phyloP scores from a whole-genome alignment of 2,888 invertebrate genomes.

The Criorhina ranunculi region DNA sequence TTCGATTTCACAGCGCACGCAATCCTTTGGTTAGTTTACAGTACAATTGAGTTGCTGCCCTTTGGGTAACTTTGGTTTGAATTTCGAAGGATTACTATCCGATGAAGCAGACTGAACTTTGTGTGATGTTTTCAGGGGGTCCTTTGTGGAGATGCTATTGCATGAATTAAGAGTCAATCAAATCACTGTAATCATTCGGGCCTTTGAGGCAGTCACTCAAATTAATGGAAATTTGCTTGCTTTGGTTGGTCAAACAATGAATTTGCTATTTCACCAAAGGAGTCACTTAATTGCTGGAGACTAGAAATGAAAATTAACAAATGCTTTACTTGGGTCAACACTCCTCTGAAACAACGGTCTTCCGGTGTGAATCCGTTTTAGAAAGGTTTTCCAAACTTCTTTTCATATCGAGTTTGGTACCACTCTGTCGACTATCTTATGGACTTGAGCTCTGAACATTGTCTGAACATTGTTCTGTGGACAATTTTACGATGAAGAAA shows the following conservation, averaged over 20 bases:
- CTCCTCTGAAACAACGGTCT: too few species aligned
- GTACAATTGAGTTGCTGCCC: neutral
- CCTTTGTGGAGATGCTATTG: conserved; percentile 9
- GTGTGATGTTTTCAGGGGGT: conserved; percentile 1
- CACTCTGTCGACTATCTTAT: too few species aligned
- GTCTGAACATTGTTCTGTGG: too few species aligned
- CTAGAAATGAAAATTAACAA: too few species aligned
- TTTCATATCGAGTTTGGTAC: too few species aligned
- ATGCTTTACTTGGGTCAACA: too few species aligned
- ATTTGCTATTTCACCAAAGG: too few species aligned
- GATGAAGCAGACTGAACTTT: neutral
- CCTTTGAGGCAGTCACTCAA: conserved; percentile 35
- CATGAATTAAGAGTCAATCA: conserved; percentile 22
- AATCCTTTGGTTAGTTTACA: conserved; percentile 3
- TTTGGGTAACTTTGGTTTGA: neutral
- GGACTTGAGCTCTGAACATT: too few species aligned
- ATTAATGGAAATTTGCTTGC: conserved; percentile 58
- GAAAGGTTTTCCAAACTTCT: too few species aligned
- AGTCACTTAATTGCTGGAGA: too few species aligned
- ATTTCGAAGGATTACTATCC: conserved; percentile 2
- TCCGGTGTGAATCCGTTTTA: too few species aligned
- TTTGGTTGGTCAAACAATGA: conserved; percentile 12
- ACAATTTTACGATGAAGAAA: too few species aligned
- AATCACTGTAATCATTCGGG: conserved; percentile 20
- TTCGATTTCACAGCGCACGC: conserved; percentile 5